These are phyloP conservation scores for Mythimna ferrago DNA, from an alignment of 2,888 invertebrate genomes.

Conservation along the genomic window DNA sequence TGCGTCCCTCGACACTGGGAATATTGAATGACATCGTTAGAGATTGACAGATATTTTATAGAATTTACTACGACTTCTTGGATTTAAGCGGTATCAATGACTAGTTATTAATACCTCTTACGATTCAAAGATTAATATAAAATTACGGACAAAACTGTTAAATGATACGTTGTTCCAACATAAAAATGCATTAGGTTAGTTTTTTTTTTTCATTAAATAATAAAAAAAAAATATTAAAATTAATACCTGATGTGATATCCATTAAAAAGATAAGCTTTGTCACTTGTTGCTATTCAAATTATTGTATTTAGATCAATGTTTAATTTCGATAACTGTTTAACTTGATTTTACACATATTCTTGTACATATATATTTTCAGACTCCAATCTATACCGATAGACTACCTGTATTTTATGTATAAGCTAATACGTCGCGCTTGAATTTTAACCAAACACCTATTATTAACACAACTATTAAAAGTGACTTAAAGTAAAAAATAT, in stretches of 20 bases:
- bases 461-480: neutral
- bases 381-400: neutral
- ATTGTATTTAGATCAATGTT: conserved; percentile 14
- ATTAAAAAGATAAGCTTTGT: conserved; percentile 29
- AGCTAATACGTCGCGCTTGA: conserved; percentile 5
- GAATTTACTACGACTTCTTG: neutral
- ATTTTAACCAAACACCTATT: neutral
- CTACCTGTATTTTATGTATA: conserved; percentile 2
- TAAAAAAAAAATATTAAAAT: conserved; percentile 20
- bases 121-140: conserved; percentile 18
- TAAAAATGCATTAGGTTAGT: conserved; percentile 25
- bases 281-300: conserved; percentile 20
- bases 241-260: conserved; percentile 49
- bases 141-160: conserved; percentile 5
- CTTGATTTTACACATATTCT: neutral
- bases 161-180: conserved; percentile 8
- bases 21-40: neutral
- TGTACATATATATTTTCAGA: conserved; percentile 2
- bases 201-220: conserved; percentile 15
- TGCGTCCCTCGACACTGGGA: neutral
- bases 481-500: neutral
- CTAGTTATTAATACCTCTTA: conserved; percentile 1
- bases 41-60: neutral
- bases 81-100: conserved; percentile 13
- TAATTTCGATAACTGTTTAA: conserved; percentile 3